Percentiles rank a stretch among this genome's conserved stretches.
Conservation (phyloP, 2,113 vertebrate genomes). For the Azemiops feae region DNA sequence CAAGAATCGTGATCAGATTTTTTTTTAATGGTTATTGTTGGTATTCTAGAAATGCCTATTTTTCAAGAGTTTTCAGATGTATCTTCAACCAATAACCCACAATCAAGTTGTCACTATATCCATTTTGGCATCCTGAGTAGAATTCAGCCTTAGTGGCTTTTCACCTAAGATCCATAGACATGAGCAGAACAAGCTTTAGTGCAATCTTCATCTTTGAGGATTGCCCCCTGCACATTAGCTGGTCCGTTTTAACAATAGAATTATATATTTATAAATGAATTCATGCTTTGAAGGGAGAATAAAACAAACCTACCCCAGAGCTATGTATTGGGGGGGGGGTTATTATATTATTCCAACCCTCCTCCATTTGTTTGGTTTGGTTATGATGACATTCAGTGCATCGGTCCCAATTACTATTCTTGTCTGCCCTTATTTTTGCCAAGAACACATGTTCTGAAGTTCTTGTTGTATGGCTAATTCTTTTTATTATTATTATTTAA, state of each 20-base stretch:
- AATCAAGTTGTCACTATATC: neutral
- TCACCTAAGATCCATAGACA: neutral
- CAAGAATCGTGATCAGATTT: neutral
- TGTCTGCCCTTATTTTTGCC: neutral
- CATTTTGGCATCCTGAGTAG: neutral
- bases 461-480: neutral
- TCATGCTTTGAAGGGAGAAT: neutral
- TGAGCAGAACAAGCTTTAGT: neutral
- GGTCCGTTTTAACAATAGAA: neutral
- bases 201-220: neutral
- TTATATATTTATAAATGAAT: neutral
- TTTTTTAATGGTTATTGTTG: neutral
- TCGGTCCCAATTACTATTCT: neutral
- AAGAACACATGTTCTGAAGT: neutral
- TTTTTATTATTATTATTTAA: neutral
- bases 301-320: neutral
- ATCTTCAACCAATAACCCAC: neutral
- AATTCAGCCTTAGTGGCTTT: neutral
- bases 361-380: neutral
- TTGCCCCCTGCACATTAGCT: neutral
- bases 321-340: neutral
- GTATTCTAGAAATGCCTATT: neutral
- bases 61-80: neutral
- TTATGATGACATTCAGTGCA: neutral
- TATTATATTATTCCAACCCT: neutral